Base-by-base conservation (phyloP, 1,140 invertebrate genomes). In the Oreohelix idahoensis region DNA sequence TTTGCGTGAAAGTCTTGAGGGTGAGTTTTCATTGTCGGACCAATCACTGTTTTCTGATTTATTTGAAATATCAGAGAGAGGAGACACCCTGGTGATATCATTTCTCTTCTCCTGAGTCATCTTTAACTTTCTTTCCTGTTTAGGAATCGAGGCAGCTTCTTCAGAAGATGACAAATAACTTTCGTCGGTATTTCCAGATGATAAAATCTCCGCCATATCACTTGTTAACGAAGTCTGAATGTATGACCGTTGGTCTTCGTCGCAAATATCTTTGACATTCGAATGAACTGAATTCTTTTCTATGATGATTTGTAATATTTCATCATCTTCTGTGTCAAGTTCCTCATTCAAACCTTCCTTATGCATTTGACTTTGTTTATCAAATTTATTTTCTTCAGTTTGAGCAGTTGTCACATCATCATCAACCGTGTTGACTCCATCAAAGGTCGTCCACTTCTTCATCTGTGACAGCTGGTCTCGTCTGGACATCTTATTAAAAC, bases 1-100 rank as follows among this genome's bases (percentile, higher is more conserved):
- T 29, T 76, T 53, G 45, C 1, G 0, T 39, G 39, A n/a, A 32
- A 13, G 8, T 51, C 36, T 51, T n/a, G 23, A 1, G 1, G 17
- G 29, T 29, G 23, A 10, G 32, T 51, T 49, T 20, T 76, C 74
- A 29, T 39, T 76, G 0, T 76, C 74, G 2, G 74, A 76, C 42
- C 45, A 76, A 51, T 76, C 74, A 49, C 74, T 76, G 42, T 76
- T 76, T 45, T 32, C 74, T 4, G 74, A 76, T 76, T 76, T 76
- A 13, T 29, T 76, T 10, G 74, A 76, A 51, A 32, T 23, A n/a
- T 23, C 45, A 35, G 74, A 76, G 1, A 51, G 36, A 49, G 74
- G 74, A 15, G 74, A 76, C 20, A 51, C 13, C n/a, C n/a, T 17
- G 10, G 53, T 32, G 11, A 17, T 1, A 5, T 51, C 45, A 45